phyloP scores from a whole-genome alignment of 2,113 vertebrate genomes.

The Ahaetulla prasina region DNA sequence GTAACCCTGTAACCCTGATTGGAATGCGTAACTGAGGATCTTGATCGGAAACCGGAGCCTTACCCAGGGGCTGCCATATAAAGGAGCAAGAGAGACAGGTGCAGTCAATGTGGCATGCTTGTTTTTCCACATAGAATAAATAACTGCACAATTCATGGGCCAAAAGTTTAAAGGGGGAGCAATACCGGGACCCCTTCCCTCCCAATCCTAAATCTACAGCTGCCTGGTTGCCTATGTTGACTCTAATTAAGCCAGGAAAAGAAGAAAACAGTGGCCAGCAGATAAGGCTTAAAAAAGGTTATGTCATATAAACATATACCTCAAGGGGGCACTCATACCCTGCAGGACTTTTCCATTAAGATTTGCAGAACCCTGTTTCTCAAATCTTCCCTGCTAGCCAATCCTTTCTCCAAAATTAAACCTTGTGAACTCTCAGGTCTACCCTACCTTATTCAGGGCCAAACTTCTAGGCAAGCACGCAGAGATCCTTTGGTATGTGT shows the following conservation, averaged over 20 bases:
- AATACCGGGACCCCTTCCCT: background rate
- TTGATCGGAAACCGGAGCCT: background rate
- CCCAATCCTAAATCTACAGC: background rate
- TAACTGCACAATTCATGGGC: background rate
- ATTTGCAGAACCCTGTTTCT: background rate
- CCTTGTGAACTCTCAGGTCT: background rate
- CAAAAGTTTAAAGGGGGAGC: background rate
- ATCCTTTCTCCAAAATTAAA: background rate
- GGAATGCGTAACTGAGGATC: background rate
- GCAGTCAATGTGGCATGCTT: background rate
- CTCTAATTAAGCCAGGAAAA: background rate
- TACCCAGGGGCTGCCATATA: background rate
- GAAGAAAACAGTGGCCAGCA: no score
- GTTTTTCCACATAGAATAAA: background rate
- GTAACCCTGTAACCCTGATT: background rate
- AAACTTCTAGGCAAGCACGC: background rate
- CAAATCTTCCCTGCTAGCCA: no score
- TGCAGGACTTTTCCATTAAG: background rate
- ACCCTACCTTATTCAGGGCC: background rate
- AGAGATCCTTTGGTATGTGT: background rate
- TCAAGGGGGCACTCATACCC: slow-evolving; percentile 8
- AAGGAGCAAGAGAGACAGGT: slow-evolving; percentile 6
- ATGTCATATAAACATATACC: background rate
- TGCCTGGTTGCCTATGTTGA: background rate
- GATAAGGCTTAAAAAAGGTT: background rate